Evolutionary conservation across 2,797 vertebrate genomes (phyloP).

Genomic region (Fundulus diaphanus): DNA sequence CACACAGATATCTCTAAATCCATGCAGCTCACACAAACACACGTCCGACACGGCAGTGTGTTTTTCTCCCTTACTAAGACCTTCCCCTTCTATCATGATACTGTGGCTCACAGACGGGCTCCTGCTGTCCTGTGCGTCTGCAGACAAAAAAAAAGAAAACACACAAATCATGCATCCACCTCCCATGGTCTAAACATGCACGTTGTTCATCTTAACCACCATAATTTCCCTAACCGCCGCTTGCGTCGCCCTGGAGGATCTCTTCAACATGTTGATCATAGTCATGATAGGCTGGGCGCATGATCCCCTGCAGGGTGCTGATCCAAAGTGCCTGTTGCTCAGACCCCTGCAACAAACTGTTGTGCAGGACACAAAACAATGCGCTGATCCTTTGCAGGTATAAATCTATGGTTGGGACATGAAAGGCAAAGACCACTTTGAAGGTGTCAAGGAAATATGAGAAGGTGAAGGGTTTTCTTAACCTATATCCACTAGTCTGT

Average conservation of each 20-base stretch:
- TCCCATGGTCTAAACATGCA: slow-evolving; percentile 55
- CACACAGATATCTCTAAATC: slow-evolving; percentile 2
- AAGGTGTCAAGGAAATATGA: background rate
- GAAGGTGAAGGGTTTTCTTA: background rate
- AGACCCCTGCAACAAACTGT: slow-evolving; percentile 5
- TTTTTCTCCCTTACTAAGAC: slow-evolving; percentile 31
- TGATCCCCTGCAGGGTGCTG: slow-evolving; percentile 27
- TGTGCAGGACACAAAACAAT: background rate
- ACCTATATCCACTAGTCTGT: background rate
- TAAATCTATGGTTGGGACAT: background rate
- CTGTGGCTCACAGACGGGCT: slow-evolving; percentile 8
- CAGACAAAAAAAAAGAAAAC: slow-evolving; percentile 7
- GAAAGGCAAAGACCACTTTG: background rate
- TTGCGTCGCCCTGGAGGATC: slow-evolving; percentile 42
- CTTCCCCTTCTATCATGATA: slow-evolving; percentile 52
- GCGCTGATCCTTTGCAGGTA: background rate
- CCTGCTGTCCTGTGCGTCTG: slow-evolving; percentile 27
- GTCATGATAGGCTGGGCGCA: slow-evolving; percentile 56
- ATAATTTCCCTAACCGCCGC: slow-evolving; percentile 74
- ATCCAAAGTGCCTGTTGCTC: slow-evolving; percentile 11
- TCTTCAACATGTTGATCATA: slow-evolving; percentile 58
- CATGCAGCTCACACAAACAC: background rate
- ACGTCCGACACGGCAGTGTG: slow-evolving; percentile 46
- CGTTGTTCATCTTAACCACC: slow-evolving; percentile 60
- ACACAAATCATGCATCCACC: slow-evolving; percentile 32